Base-by-base conservation (phyloP, 2,888 invertebrate genomes). In the Bedellia somnulentella region DNA sequence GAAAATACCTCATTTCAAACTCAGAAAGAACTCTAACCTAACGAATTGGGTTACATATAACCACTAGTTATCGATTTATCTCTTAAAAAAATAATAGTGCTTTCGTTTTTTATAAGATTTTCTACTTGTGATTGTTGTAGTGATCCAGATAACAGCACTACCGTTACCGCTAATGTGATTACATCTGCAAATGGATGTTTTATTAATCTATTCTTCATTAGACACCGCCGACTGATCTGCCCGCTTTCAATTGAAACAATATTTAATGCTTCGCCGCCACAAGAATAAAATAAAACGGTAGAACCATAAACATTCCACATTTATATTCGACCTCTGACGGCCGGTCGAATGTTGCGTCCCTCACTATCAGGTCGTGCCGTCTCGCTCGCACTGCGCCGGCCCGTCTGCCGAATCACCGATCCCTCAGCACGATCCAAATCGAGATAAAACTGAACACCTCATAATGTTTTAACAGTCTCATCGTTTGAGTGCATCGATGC, bases 251-350 rank as follows among this genome's bases (percentile, higher is more conserved):
- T 71, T 73, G 73, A 70, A 73, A 73, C 73, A 71, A 71, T 71
- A 71, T 75, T 68, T 63, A 70, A 75, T 59, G 58, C 63, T 61
- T 58, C 59, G 60, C 66, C 68, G 66, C 57, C 56, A 53, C 49
- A 57, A 46, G 63, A 63, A 58, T 64, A 73, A 75, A 75, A 73
- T 70, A 73, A 73, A 73, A 71, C 73, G 68, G 71, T 70, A 70
- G 68, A 71, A 64, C 68, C 68, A 75, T 75, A 75, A 75, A 75
- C 75, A 73, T 75, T 75, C 75, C 73, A 71, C 68, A 60, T 71
- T 73, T 66, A 68, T 66, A 70, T 71, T 68, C 71, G 71, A 68
- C 70, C 71, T 71, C 73, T 66, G 66, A 49, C 57, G 60, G 61
- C 54, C 63, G 61, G 55, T 47, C 50, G 47, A 44, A 42, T 44